Evolutionary conservation across 2,113 vertebrate genomes (phyloP).

Genomic region (Stigmatopora nigra): DNA sequence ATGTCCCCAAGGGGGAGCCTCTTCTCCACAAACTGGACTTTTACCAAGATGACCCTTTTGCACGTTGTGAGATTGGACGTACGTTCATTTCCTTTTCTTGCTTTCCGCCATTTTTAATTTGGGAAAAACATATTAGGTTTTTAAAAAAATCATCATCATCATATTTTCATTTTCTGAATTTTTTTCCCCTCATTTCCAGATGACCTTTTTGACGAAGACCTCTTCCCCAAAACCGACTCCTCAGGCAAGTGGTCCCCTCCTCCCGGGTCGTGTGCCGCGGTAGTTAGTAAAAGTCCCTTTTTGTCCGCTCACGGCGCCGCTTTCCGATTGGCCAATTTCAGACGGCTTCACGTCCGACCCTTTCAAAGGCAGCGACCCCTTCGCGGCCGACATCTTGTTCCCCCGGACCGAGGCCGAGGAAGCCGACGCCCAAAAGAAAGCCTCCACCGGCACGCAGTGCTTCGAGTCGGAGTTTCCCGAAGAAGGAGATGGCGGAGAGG

Average conservation of each 20-base stretch:
- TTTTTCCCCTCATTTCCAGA: conserved; percentile 56
- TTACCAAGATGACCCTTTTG: conserved; percentile 88
- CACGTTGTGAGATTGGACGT: conserved; percentile 56
- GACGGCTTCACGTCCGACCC: conserved; percentile 84
- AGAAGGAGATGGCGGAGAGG: conserved; percentile 60
- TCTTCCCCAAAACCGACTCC: conserved; percentile 81
- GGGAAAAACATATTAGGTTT: too few relatives aligned
- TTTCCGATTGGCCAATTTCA: conserved; percentile 19
- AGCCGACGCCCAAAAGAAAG: conserved; percentile 59
- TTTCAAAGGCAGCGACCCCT: conserved; percentile 93
- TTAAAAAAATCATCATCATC: background rate
- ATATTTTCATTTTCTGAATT: background rate
- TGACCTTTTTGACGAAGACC: conserved; percentile 88
- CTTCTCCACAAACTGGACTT: conserved; percentile 78
- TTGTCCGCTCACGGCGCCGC: too few relatives aligned
- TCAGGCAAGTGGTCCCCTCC: conserved; percentile 64
- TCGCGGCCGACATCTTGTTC: conserved; percentile 83
- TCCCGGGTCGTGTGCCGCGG: too few relatives aligned
- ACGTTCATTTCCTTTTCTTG: conserved; percentile 20
- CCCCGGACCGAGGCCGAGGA: conserved; percentile 58
- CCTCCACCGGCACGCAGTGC: conserved; percentile 65
- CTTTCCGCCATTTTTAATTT: too few relatives aligned
- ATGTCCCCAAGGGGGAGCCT: conserved; percentile 7
- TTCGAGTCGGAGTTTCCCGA: conserved; percentile 65
- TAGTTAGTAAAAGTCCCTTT: too few relatives aligned